Evolutionary conservation across 2,888 invertebrate species (phyloP), one percentile per base, ranked within the genome.

Genomic region (Perizoma affinitatum): DNA sequence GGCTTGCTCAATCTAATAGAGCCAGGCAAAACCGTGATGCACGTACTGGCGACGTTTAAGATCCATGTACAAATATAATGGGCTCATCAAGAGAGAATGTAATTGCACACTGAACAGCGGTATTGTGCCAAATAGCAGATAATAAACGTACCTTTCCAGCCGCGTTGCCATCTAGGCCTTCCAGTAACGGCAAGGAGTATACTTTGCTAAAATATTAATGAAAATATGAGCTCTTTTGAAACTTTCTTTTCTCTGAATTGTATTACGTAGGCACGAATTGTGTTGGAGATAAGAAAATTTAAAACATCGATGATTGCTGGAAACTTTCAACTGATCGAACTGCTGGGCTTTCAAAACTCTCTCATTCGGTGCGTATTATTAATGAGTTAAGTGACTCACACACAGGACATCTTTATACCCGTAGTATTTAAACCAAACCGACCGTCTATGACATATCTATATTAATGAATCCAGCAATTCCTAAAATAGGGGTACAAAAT

Each of bases 141-240:
- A 74, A 72, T 77, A 79, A 79, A 79, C 67, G 73, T 75, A 81
- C 76, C 77, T 87, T 86, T 86, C 82, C 86, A 83, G 74, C 80
- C 77, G 80, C 80, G 74, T 83, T 82, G 73, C 79, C 82, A 86
- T 84, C 80, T 84, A 84, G 84, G 85, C 78, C 80, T 80, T 70
- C 61, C 69, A 69, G 73, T 87, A 82, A 84, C 83, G 83, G 83
- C 59, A 69, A 70, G 75, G 75, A 82, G 58, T 59, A 52, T 8
- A 58, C 22, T 79, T 78, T 69, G 70, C 73, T 79, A 77, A 61
- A 80, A 64, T 75, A 74, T 70, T 66, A 51, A 68, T 55, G 35
- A 61, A 61, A 54, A 50, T 54, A 47, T 55, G 59, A 48, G 44
- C 62, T 44, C 38, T 41, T 60, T 58, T 50, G 47, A 47, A 22